Base-by-base conservation (phyloP, 2,888 invertebrate species). In the Eueremaeus valkanovi region DNA sequence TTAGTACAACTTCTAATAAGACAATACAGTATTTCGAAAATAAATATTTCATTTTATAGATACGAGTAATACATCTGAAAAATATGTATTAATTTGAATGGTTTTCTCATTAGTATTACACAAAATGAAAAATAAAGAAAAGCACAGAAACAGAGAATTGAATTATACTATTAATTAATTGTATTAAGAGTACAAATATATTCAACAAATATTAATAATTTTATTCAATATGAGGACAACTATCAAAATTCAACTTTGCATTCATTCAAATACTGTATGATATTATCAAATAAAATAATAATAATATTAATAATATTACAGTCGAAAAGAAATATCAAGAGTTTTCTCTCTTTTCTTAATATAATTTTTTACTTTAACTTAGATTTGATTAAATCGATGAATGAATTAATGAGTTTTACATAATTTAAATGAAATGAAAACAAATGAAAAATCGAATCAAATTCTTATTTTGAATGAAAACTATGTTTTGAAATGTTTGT, bases 161-260 rank as follows among this genome's bases (percentile, higher is more conserved):
- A n/a, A n/a, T n/a, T n/a, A n/a, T n/a, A n/a, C n/a, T n/a, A 36
- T 36, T 5, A 36, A 36, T n/a, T 33, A 3, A 18, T n/a, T n/a
- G 33, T 61, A 61, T 40, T 40, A 68, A 40, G 24, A 68, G 40
- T 68, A 68, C 68, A 68, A 68, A 36, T 61, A 61, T 61, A 33
- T 21, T 68, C 40, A 68, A 68, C 68, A 36, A 68, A 68, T 68
- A 40, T 31, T n/a, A n/a, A n/a, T n/a, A n/a, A n/a, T n/a, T n/a
- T n/a, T 68, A 8, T 33, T 68, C 18, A 68, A 40, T 68, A 68
- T 68, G 6, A 36, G 68, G 68, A 68, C 68, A 68, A 68, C 68
- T 36, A 33, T 36, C 6, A 58, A 27, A 24, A 21, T 40, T 68
- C 3, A 68, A 68, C 40, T 40, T 68, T 68, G 68, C 36, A 68